Conservation (phyloP, 1,140 invertebrate genomes). For the Frieseomelitta varia region DNA sequence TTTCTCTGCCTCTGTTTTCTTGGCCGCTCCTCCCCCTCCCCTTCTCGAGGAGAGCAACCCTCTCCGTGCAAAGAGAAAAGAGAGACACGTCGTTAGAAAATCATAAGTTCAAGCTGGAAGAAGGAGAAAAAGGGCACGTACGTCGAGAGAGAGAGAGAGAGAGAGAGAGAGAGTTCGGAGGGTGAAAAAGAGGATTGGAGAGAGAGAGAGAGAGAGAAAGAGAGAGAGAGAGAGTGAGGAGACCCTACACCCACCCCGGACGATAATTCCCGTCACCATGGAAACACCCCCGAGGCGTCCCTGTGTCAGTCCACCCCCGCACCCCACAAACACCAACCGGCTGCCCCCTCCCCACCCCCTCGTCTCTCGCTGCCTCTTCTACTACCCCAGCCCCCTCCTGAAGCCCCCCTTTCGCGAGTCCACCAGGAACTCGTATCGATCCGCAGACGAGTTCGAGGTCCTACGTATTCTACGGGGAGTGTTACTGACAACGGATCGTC, state of each 20-base stretch:
- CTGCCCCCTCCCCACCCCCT: not conserved
- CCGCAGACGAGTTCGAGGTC: conserved; percentile 76
- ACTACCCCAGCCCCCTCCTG: conserved; percentile 60
- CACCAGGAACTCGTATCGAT: conserved; percentile 77
- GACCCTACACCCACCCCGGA: conserved; percentile 70
- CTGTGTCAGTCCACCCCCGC: conserved; percentile 75
- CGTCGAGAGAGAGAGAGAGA: not conserved
- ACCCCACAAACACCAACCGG: conserved; percentile 56
- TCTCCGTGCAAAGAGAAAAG: not conserved
- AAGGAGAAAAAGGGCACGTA: conserved; percentile 34
- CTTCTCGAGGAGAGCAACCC: not conserved
- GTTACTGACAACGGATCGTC: conserved; percentile 72
- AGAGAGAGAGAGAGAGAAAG: conserved; percentile 29
- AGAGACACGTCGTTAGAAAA: conserved; percentile 49
- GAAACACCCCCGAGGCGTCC: conserved; percentile 80
- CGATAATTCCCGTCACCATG: conserved; percentile 76
- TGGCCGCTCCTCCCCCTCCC: not conserved
- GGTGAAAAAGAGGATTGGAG: not conserved
- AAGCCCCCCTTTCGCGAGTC: conserved; percentile 65
- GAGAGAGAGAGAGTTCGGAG: not conserved
- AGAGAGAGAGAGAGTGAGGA: conserved; percentile 40
- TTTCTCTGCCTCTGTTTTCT: conserved; percentile 29
- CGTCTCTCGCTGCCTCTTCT: conserved; percentile 40
- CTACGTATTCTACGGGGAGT: conserved; percentile 72
- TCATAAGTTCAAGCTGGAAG: conserved; percentile 50